Evolutionary conservation across 2,888 invertebrate genomes (phyloP).

Genomic region (Pandemis heparana): DNA sequence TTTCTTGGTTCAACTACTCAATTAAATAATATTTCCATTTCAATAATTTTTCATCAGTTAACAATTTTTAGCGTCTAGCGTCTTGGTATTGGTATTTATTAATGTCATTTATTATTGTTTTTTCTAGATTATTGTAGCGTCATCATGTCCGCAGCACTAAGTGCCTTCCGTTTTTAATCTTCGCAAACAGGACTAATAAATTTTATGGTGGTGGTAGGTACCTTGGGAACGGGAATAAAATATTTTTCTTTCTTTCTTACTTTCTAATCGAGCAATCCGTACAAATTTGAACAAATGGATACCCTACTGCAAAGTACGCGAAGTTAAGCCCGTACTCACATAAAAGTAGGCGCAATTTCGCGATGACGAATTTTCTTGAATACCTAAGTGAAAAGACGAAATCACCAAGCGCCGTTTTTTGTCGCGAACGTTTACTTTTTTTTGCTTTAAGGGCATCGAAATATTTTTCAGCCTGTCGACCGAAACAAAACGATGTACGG

Average conservation of each 20-base stretch:
- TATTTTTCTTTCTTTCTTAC: too few species aligned
- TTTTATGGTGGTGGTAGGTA: too few species aligned
- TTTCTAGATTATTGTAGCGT: too few species aligned
- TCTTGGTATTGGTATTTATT: too few species aligned
- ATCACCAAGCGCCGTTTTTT: not conserved
- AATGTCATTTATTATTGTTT: too few species aligned
- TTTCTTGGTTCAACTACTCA: too few species aligned
- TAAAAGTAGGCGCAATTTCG: constrained; percentile 14
- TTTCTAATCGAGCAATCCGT: not conserved
- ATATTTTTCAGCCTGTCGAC: not conserved
- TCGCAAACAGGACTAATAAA: too few species aligned
- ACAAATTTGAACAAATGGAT: not conserved
- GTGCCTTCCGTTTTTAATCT: not conserved
- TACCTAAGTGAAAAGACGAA: constrained; percentile 20
- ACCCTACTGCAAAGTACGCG: not conserved
- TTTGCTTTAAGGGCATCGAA: not conserved
- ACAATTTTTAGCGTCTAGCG: too few species aligned
- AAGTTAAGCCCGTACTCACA: not conserved
- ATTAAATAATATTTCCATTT: too few species aligned
- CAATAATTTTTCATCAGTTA: too few species aligned
- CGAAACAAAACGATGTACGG: not conserved
- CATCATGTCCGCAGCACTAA: not conserved
- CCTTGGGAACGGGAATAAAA: too few species aligned
- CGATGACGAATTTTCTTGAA: constrained; percentile 11
- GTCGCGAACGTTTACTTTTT: not conserved